phyloP scores from a whole-genome alignment of 2,888 invertebrate genomes.

The Nephrocerus scutellatus region DNA sequence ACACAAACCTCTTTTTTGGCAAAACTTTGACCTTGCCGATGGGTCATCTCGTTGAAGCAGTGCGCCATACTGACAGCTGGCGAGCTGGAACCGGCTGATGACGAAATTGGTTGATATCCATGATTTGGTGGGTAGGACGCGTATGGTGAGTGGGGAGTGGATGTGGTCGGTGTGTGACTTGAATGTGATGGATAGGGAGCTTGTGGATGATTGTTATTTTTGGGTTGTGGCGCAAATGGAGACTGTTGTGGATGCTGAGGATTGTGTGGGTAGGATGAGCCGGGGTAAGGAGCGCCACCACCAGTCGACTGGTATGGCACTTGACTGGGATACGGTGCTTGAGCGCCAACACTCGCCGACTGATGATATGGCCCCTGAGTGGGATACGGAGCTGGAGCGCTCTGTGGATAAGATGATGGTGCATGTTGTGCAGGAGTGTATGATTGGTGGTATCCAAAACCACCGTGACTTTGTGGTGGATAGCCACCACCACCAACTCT shows the following conservation, averaged over 20 bases:
- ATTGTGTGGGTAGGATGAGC: slow-evolving; percentile 26
- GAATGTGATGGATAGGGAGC: slow-evolving; percentile 18
- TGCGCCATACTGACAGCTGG: slow-evolving; percentile 32
- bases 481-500: no score
- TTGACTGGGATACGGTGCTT: slow-evolving; percentile 14
- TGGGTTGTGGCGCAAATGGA: slow-evolving; percentile 9
- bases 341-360: slow-evolving; percentile 13
- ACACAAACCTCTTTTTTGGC: slow-evolving; percentile 42
- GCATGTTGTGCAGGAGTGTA: slow-evolving; percentile 21
- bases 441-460: slow-evolving; percentile 23
- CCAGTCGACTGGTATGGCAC: slow-evolving; percentile 8
- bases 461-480: slow-evolving; percentile 16
- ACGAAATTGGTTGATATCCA: slow-evolving; percentile 32
- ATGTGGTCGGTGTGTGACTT: slow-evolving; percentile 13
- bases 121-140: slow-evolving; percentile 26
- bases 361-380: slow-evolving; percentile 5
- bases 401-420: slow-evolving; percentile 21
- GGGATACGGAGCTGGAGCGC: slow-evolving; percentile 19
- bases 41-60: slow-evolving; percentile 35
- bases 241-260: slow-evolving; percentile 17
- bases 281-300: slow-evolving; percentile 26
- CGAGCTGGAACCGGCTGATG: slow-evolving; percentile 26
- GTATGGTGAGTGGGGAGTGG: slow-evolving; percentile 10
- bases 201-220: slow-evolving; percentile 5
- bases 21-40: slow-evolving; percentile 29